These are phyloP conservation scores for Lipotes vexillifer DNA, from an alignment of 2,113 vertebrate species.

Conservation along the genomic window DNA sequence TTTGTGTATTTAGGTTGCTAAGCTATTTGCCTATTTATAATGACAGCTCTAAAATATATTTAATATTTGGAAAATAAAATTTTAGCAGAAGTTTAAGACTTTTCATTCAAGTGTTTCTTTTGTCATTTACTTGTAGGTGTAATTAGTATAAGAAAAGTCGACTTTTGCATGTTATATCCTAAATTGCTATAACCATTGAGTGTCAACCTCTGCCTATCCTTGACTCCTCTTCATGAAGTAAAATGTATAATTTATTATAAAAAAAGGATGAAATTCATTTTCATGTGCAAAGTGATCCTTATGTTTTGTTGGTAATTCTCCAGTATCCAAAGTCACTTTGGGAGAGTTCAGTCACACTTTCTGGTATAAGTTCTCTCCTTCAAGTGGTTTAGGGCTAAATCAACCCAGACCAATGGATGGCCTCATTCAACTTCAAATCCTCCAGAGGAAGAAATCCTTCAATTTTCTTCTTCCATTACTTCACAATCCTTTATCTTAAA, in stretches of 20 bases:
- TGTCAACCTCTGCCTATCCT: background rate
- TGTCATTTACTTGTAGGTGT: background rate
- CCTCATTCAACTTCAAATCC: background rate
- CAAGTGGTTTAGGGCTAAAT: background rate
- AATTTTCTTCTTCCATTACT: background rate
- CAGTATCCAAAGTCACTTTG: background rate
- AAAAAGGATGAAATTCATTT: background rate
- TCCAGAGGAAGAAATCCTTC: background rate
- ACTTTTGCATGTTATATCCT: background rate
- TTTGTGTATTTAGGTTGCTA: background rate
- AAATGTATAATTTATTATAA: background rate
- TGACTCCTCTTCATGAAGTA: background rate
- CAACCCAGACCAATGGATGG: background rate
- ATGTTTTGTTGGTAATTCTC: background rate
- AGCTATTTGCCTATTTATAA: background rate
- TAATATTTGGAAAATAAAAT: conserved; percentile 1
- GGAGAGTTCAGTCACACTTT: background rate
- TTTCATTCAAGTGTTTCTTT: background rate
- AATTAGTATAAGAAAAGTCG: background rate
- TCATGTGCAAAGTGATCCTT: background rate
- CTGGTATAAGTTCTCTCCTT: background rate
- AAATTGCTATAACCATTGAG: background rate
- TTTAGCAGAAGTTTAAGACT: background rate
- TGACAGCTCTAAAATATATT: background rate
- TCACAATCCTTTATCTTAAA: background rate